phyloP scores from a whole-genome alignment of 2,888 invertebrate genomes.

The Sussaba pulchella region DNA sequence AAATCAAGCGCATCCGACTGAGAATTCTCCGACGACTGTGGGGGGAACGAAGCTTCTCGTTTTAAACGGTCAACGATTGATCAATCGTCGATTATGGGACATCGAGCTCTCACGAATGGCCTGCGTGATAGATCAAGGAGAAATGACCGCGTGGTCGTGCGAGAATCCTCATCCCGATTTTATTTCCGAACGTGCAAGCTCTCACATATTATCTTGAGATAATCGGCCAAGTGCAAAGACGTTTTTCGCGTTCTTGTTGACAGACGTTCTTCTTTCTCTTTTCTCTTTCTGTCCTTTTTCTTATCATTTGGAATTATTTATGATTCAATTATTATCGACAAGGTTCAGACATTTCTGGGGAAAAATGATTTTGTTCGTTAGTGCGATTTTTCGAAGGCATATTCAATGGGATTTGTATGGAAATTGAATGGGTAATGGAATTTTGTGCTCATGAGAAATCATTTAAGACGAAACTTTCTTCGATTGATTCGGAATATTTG shows the following conservation, averaged over 20 bases:
- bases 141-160: constrained; percentile 26
- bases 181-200: constrained; percentile 33
- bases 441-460: not conserved
- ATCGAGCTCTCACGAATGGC: constrained; percentile 40
- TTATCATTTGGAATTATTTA: not conserved
- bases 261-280: too few relatives aligned
- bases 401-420: too few relatives aligned
- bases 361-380: not conserved
- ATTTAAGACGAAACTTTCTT: not conserved
- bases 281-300: constrained; percentile 1
- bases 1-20: too few relatives aligned
- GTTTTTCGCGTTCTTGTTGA: constrained; percentile 7
- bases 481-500: not conserved
- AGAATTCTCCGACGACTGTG: constrained; percentile 1
- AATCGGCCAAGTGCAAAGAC: not conserved
- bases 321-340: not conserved
- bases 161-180: constrained; percentile 27
- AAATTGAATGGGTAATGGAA: not conserved
- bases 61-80: constrained; percentile 46
- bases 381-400: not conserved
- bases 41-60: constrained; percentile 9
- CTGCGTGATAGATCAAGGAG: constrained; percentile 57
- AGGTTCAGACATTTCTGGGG: not conserved
- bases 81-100: constrained; percentile 43
- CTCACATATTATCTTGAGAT: constrained; percentile 3